Evolutionary conservation across 2,113 vertebrate genomes (phyloP), one percentile per base, ranked within the genome.

Genomic region (Edolisoma coerulescens): DNA sequence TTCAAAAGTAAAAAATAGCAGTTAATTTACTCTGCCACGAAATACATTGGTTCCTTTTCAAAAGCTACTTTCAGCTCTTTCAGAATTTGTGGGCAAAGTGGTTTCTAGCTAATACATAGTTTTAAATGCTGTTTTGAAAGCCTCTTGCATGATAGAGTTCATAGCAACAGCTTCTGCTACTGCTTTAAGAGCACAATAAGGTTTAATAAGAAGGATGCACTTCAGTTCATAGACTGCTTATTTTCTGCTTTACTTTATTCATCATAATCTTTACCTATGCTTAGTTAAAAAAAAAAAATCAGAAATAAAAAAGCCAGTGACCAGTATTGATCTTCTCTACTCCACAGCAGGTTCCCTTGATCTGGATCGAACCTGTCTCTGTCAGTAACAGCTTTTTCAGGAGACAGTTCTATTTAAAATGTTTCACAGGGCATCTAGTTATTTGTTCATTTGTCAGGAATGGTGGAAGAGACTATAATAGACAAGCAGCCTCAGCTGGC

Each of bases 401-500:
- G 94, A 98, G 90, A 97, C 89, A 27, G 90, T 96, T 98, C 97
- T 97, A 89, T 96, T 97, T 96, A 89, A 94, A 97, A 97, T 82
- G 96, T 92, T 96, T 96, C 94, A 56, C 86, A 71, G 94, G 91
- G 90, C 78, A 85, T 84, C 92, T 95, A 95, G 96, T 97, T 97
- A 96, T 98, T 84, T 88, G 95, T 87, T 96, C 96, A 96, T 98
- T 97, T 98, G 96, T 97, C 96, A 95, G 95, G 92, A 95, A 96
- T 90, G 93, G 96, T 95, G 84, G 94, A 95, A 94, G 90, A 93
- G 83, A 89, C 95, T 88, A 61, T 93, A 97, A 97, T 50, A 97
- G 97, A 87, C 45, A 74, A 90, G 96, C 96, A 97, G 98, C 85
- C 98, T 95, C 98, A 98, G 98, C 97, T 98, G 98, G 97, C 97